These are phyloP conservation scores for Drosophila jambulina DNA, from an alignment of 1,140 invertebrate species.

Conservation along the genomic window DNA sequence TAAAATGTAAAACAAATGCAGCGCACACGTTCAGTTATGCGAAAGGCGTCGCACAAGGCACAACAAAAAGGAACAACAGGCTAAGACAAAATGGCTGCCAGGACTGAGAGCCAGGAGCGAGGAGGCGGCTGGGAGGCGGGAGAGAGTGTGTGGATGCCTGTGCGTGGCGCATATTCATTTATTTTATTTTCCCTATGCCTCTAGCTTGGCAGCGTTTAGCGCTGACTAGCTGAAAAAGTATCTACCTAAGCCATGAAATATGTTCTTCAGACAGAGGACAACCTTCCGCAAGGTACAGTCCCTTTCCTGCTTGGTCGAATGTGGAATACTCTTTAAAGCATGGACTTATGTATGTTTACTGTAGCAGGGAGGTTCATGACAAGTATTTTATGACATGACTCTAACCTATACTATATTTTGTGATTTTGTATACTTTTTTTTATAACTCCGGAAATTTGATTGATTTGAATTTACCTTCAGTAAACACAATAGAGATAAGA, in stretches of 20 bases:
- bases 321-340: neutral
- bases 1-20: slow-evolving; percentile 80
- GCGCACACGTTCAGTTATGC: slow-evolving; percentile 76
- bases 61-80: slow-evolving; percentile 44
- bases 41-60: slow-evolving; percentile 56
- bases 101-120: slow-evolving; percentile 4
- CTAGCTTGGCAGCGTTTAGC: slow-evolving; percentile 50
- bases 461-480: no score
- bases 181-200: slow-evolving; percentile 63
- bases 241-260: slow-evolving; percentile 73
- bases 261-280: slow-evolving; percentile 52
- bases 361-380: neutral
- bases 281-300: neutral
- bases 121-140: slow-evolving; percentile 4
- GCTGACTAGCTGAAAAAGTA: slow-evolving; percentile 74
- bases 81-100: slow-evolving; percentile 57
- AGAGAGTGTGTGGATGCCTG: slow-evolving; percentile 54
- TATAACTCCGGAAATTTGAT: no score
- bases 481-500: neutral
- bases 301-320: neutral
- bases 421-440: no score
- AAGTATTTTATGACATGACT: no score
- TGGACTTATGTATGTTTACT: neutral
- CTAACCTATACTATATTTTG: no score
- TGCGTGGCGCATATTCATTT: slow-evolving; percentile 76